Conservation (phyloP, 2,797 vertebrate species). For the Thaleichthys pacificus region DNA sequence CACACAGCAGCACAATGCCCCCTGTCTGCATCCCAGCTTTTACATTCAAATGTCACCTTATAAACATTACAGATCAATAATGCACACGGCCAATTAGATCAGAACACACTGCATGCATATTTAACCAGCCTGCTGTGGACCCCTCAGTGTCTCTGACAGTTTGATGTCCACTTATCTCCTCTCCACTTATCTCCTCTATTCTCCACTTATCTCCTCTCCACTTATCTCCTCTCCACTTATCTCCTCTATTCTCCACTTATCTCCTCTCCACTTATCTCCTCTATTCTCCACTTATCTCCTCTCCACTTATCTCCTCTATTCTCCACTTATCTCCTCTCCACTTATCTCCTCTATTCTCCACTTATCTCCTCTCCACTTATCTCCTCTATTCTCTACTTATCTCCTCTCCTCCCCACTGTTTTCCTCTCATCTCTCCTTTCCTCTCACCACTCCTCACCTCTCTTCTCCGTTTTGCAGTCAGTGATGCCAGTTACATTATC, state of each 20-base stretch:
- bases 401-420: background rate
- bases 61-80: constrained; percentile 31
- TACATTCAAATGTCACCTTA: constrained; percentile 25
- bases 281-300: too few species aligned
- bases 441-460: background rate
- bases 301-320: too few species aligned
- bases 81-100: constrained; percentile 38
- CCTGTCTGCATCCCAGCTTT: background rate
- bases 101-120: constrained; percentile 33
- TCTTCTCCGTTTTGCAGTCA: background rate
- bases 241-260: background rate
- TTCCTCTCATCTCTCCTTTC: background rate
- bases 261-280: background rate
- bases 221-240: too few species aligned
- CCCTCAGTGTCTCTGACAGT: background rate
- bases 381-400: too few species aligned
- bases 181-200: background rate
- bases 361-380: background rate
- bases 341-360: too few species aligned
- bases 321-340: background rate
- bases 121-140: constrained; percentile 24
- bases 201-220: background rate
- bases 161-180: background rate
- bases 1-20: too few species aligned
- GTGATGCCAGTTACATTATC: too few species aligned